Evolutionary conservation across 2,113 vertebrate species (phyloP), one percentile per base, ranked within the genome.

Genomic region (Pongo pygmaeus): DNA sequence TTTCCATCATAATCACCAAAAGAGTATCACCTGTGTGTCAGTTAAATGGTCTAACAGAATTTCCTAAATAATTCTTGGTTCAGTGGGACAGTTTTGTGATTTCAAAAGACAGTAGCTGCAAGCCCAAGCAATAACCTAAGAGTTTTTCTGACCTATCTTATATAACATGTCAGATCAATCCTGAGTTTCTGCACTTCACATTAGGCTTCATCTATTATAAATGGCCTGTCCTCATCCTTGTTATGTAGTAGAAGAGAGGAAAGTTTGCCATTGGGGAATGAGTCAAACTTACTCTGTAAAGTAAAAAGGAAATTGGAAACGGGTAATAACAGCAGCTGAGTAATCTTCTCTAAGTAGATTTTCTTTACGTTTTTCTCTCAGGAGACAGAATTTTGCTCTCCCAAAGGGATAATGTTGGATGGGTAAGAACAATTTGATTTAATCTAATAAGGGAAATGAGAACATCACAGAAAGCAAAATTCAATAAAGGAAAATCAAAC

Each of bases 401-500:
- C 57, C 93, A 96, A 97, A 98, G 96, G 74, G 14, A 96, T 86
- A 92, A 92, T 78, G 80, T 91, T 91, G 57, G 93, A 89, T 92
- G 91, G 91, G 92, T 30, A 91, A 95, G 84, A 98, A 98, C 96
- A 97, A 89, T 64, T 11, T 94, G 61, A 97, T 81, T 96, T 97
- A 98, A 94, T 75, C 14, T 95, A 97, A 98, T 97, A 97, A 70
- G 30, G 67, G 85, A 98, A 94, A 97, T 74, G 85, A 97, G 95
- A 97, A 97, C 52, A 97, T 38, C 52, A 5, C 78, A 59, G 22
- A 94, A 95, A 93, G 88, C 90, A 97, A 96, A 57, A 96, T 84
- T 97, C 97, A 96, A 61, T 61, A 98, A 98, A 93, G 83, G 52
- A 97, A 98, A 98, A 96, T 52, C 92, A 98, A 98, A 97, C 40